phyloP scores from a whole-genome alignment of 1,140 invertebrate species.

The Probaryconus sp. region DNA sequence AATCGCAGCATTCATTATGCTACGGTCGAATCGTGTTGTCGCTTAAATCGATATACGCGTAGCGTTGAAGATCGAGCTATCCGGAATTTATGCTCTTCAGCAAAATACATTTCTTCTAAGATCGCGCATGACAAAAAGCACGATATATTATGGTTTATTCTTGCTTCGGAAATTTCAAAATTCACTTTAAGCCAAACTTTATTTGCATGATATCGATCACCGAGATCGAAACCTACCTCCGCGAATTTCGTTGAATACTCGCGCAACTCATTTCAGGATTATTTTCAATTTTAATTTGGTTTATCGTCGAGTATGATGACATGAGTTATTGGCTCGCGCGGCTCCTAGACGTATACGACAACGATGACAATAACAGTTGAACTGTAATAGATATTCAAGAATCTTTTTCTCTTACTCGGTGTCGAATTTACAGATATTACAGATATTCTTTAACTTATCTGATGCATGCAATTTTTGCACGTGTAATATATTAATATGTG shows the following conservation, averaged over 20 bases:
- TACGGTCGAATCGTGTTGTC: conserved; percentile 36
- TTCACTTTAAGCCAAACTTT: conserved; percentile 22
- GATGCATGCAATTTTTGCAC: conserved; percentile 11
- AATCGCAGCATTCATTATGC: conserved; percentile 43
- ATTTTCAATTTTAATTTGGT: conserved; percentile 21
- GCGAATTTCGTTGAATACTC: conserved; percentile 23
- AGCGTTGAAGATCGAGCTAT: conserved; percentile 14
- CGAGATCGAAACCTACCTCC: conserved; percentile 26
- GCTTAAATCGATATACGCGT: conserved; percentile 51
- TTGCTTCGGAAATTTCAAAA: conserved; percentile 45
- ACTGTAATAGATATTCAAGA: neutral
- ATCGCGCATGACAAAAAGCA: conserved; percentile 8
- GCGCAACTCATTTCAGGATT: conserved; percentile 22
- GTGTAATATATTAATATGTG: conserved; percentile 26
- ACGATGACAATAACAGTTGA: neutral
- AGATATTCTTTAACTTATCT: conserved; percentile 31
- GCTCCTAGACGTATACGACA: neutral
- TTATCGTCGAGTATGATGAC: conserved; percentile 12
- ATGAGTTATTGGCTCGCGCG: conserved; percentile 6
- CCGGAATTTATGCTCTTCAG: conserved; percentile 27
- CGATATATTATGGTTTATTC: conserved; percentile 39
- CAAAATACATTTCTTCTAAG: conserved; percentile 14
- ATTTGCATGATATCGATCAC: conserved; percentile 56
- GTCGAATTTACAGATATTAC: neutral
- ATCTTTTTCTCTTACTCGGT: neutral